A percentile compares a stretch with the other conserved stretches of the same genome.
Evolutionary conservation across 1,140 invertebrate genomes (phyloP).

Genomic region (Drosophila pseudoobscura): DNA sequence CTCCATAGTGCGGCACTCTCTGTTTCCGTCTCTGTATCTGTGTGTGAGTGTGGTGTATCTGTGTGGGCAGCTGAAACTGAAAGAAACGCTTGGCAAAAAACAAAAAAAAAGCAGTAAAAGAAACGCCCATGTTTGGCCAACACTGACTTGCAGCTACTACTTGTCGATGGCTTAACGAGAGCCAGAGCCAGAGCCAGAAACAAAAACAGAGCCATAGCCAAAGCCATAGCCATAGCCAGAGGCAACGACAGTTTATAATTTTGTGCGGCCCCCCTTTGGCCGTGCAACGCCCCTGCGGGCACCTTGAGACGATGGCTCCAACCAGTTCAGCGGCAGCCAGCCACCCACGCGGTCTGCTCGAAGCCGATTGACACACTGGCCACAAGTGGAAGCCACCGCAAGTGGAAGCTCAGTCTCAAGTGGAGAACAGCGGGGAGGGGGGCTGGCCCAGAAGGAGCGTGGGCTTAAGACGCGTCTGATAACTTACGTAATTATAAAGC

Average conservation of each 20-base stretch:
- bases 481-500: constrained; percentile 44
- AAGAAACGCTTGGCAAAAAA: not conserved
- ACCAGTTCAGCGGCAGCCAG: no score
- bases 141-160: constrained; percentile 22
- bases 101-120: not conserved
- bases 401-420: no score
- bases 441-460: constrained; percentile 1
- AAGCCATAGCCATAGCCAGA: no score
- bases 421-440: no score
- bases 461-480: constrained; percentile 3
- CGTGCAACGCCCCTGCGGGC: no score
- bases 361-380: no score
- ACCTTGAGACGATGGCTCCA: no score
- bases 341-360: no score
- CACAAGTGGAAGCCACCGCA: no score
- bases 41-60: constrained; percentile 2
- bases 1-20: no score
- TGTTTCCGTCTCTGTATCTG: not conserved
- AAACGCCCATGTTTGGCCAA: constrained; percentile 44
- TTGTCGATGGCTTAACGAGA: constrained; percentile 35
- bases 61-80: constrained; percentile 21
- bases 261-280: not conserved
- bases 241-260: constrained; percentile 26
- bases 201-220: not conserved
- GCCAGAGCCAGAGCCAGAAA: no score